Conservation (phyloP, 1,140 invertebrate genomes). For the Leptestheria dahalacensis region DNA sequence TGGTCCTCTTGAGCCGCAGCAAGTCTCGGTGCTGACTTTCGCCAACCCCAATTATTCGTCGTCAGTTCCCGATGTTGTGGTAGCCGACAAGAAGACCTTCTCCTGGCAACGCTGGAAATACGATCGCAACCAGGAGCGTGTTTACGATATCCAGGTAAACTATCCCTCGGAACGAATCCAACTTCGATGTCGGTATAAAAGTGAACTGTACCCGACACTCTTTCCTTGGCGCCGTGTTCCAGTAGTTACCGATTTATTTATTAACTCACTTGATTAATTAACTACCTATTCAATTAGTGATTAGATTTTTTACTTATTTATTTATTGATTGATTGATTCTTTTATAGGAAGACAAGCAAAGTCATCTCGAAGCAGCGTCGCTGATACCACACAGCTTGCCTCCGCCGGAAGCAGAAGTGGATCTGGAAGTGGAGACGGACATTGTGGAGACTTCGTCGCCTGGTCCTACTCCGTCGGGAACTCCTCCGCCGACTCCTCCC, state of each 20-base stretch:
- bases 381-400: constrained; percentile 12
- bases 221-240: too few relatives aligned
- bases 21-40: constrained; percentile 50
- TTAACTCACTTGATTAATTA: too few relatives aligned
- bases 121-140: constrained; percentile 35
- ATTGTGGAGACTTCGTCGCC: constrained; percentile 2
- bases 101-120: constrained; percentile 54
- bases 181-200: background rate
- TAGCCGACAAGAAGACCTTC: constrained; percentile 41
- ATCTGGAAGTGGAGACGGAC: constrained; percentile 4
- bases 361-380: constrained; percentile 14
- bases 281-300: too few relatives aligned
- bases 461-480: background rate
- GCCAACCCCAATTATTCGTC: constrained; percentile 63
- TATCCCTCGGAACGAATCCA: background rate
- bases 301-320: too few relatives aligned
- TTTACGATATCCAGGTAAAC: constrained; percentile 9
- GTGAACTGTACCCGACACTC: too few relatives aligned
- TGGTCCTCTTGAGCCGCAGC: constrained; percentile 30
- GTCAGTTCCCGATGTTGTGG: constrained; percentile 34
- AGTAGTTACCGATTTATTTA: too few relatives aligned
- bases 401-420: constrained; percentile 1
- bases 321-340: too few relatives aligned
- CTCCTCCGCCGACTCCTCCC: constrained; percentile 6
- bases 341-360: constrained; percentile 13